Conservation (phyloP, 2,113 vertebrate species). For the Puma concolor region DNA sequence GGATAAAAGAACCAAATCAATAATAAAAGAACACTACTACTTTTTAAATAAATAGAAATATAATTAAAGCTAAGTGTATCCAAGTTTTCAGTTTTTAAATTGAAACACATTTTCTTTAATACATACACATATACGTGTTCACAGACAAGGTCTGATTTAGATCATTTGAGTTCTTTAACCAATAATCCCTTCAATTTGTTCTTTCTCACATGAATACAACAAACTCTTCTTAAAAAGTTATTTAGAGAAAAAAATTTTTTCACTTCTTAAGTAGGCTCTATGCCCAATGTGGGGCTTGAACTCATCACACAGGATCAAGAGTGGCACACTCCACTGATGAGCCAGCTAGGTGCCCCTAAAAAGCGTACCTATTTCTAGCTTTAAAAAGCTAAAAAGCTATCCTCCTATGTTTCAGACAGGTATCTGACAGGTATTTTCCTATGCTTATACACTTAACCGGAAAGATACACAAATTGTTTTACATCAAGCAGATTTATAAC, state of each 20-base stretch:
- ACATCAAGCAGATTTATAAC: neutral
- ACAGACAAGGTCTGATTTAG: slow-evolving; percentile 56
- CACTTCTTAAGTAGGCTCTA: neutral
- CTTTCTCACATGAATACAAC: slow-evolving; percentile 54
- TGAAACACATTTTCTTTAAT: slow-evolving; percentile 54
- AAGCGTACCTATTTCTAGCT: neutral
- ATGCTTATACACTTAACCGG: neutral
- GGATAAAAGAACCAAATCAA: slow-evolving; percentile 33
- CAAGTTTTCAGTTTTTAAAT: slow-evolving; percentile 51
- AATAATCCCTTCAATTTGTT: slow-evolving; percentile 38
- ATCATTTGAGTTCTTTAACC: slow-evolving; percentile 74
- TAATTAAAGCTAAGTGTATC: slow-evolving; percentile 59
- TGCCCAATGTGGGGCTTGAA: neutral
- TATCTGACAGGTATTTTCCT: slow-evolving; percentile 1
- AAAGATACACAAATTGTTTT: slow-evolving; percentile 24
- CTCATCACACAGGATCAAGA: neutral
- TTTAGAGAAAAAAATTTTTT: neutral
- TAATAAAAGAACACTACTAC: slow-evolving; percentile 44
- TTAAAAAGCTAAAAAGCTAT: neutral
- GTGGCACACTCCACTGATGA: neutral
- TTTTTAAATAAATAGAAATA: slow-evolving; percentile 61
- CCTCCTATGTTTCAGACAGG: slow-evolving; percentile 59
- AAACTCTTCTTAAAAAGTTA: slow-evolving; percentile 36
- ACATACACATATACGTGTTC: neutral
- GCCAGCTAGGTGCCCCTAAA: neutral